Percentiles rank a stretch among this genome's conserved stretches.
phyloP scores from a whole-genome alignment of 2,113 vertebrate genomes.

The Cottus gobio region DNA sequence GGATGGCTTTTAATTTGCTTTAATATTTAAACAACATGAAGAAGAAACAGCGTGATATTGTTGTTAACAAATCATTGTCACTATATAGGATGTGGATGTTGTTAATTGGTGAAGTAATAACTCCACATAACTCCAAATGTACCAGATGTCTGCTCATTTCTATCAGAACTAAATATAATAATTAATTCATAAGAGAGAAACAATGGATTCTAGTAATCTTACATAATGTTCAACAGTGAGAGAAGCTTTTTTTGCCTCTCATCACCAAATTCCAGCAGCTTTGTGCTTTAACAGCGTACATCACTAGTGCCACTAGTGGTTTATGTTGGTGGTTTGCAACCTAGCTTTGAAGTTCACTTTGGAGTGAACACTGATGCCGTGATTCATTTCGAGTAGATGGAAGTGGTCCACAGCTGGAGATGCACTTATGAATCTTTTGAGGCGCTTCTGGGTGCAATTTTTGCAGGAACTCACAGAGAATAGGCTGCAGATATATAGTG shows the following conservation, averaged over 20 bases:
- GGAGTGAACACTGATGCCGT: conserved; percentile 16
- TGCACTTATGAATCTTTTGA: conserved; percentile 37
- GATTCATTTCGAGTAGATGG: conserved; percentile 50
- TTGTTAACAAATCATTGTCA: neutral
- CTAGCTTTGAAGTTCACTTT: conserved; percentile 10
- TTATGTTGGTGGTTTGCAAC: conserved; percentile 6
- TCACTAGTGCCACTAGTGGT: neutral
- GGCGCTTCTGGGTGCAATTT: neutral
- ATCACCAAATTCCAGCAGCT: neutral
- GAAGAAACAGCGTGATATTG: neutral
- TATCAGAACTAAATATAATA: neutral
- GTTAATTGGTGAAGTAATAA: neutral
- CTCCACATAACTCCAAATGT: neutral
- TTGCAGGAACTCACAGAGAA: conserved; percentile 17
- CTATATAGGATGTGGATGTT: neutral
- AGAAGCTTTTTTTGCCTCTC: conserved; percentile 10
- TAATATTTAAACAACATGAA: neutral
- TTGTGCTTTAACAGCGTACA: neutral
- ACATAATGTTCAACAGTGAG: conserved; percentile 16
- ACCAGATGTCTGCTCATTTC: neutral
- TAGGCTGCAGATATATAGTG: neutral
- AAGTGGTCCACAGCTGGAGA: conserved; percentile 57
- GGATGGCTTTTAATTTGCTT: conserved; percentile 28
- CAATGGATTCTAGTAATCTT: neutral
- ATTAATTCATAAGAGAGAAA: neutral